Percentiles rank a stretch among this genome's conserved stretches.
These are phyloP conservation scores for Sanderia malayensis DNA, from an alignment of 30 jellyfish, hydroid and myxozoan genomes.

Conservation along the genomic window DNA sequence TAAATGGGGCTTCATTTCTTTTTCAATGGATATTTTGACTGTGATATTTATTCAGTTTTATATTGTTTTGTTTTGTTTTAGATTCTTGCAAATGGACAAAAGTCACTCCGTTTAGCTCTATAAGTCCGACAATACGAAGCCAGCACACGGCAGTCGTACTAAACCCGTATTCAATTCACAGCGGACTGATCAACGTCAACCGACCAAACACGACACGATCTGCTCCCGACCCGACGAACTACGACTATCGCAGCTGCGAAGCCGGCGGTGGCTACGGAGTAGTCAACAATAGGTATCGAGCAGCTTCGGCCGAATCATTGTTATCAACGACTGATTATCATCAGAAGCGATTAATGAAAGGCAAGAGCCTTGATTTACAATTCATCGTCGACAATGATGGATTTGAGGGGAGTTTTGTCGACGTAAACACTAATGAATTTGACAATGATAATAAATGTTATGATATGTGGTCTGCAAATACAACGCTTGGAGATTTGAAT, in stretches of 20 bases:
- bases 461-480: background rate
- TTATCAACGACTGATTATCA: conserved; percentile 31
- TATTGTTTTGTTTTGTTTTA: too few species aligned
- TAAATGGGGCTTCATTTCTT: too few species aligned
- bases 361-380: conserved; percentile 42
- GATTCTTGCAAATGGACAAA: conserved; percentile 43
- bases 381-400: conserved; percentile 35
- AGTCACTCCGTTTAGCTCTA: conserved; percentile 44
- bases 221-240: conserved; percentile 33
- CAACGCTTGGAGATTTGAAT: background rate
- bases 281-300: conserved; percentile 24
- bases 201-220: conserved; percentile 47
- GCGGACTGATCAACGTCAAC: conserved; percentile 10
- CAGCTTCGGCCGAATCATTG: conserved; percentile 52
- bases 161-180: conserved; percentile 44
- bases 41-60: too few species aligned
- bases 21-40: too few species aligned
- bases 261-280: conserved; percentile 10
- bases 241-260: conserved; percentile 3
- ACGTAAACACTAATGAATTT: conserved; percentile 8
- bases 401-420: conserved; percentile 42
- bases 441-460: background rate
- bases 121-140: conserved; percentile 54
- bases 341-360: conserved; percentile 23
- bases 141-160: conserved; percentile 45